Evolutionary conservation across 2,888 invertebrate genomes (phyloP).

Genomic region (Clepsis dumicolana): DNA sequence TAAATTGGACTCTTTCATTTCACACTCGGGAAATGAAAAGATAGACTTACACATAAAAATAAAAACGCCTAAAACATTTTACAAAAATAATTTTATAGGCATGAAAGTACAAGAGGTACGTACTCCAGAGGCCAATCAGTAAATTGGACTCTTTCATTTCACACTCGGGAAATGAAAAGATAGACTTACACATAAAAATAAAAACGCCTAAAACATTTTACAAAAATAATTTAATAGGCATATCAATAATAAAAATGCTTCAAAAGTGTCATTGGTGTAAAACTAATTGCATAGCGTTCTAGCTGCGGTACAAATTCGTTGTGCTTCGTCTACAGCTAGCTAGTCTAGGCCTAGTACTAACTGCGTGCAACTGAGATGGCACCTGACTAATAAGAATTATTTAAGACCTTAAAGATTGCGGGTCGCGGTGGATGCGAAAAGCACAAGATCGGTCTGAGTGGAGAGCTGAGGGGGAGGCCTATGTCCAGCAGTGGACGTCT

Average conservation of each 20-base stretch:
- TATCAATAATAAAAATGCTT: conserved; percentile 81
- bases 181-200: conserved; percentile 33
- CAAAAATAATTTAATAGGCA: conserved; percentile 86
- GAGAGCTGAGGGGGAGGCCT: no score
- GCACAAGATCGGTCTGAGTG: no score
- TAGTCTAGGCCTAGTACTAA: conserved; percentile 45
- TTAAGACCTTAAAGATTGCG: no score
- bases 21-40: no score
- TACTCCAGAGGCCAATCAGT: no score
- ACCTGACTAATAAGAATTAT: neutral
- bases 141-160: no score
- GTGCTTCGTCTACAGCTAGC: conserved; percentile 65
- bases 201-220: conserved; percentile 64
- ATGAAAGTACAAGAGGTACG: no score
- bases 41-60: conserved; percentile 31
- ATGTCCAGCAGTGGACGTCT: no score
- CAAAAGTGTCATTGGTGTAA: conserved; percentile 85
- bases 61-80: conserved; percentile 61
- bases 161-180: no score
- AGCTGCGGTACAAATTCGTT: conserved; percentile 68
- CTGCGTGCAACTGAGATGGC: conserved; percentile 12
- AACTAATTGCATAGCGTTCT: conserved; percentile 71
- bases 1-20: no score
- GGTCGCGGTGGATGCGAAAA: no score
- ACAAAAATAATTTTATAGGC: conserved; percentile 86